Base-by-base conservation (phyloP, 2,113 vertebrate species). In the Rostratula benghalensis region DNA sequence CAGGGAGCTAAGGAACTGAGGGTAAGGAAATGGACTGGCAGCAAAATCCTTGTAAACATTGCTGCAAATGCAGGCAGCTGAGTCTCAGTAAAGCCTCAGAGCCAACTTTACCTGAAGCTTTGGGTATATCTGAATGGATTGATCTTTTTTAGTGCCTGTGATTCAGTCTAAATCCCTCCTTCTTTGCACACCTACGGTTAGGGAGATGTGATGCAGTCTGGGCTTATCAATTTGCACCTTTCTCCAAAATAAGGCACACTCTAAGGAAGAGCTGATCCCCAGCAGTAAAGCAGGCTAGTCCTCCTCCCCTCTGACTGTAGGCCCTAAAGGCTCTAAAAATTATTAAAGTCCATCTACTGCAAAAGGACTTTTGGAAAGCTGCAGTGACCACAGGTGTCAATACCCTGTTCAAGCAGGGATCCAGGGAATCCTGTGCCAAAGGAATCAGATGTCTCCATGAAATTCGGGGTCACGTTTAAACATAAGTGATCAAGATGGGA, bases 161-260 rank as follows among this genome's bases (percentile, higher is more conserved):
- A 31, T 46, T 54, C 79, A 51, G 51, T 43, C 51, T 60, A 48
- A 91, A 73, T 20, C 27, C 39, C 60, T 85, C 12, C 33, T 28
- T n/a, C 64, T 90, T 77, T 65, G 54, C 50, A 80, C 27, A 27
- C 14, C 70, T 45, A 7, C 25, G 71, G 16, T 53, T 82, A 24
- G 28, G 45, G 56, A 71, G 9, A 5, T 1, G 13, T 54, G 28
- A 46, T 85, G 67, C 61, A 19, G 22, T 25, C 63, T 78, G 70
- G 21, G 35, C 45, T 84, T 84, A 28, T 59, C 65, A 39, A 0
- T 77, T 65, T 61, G 70, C 20, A 54, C 30, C 39, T 77, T 81
- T 63, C 56, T 56, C 56, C 1, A 1, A 56, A 2, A 33, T 25
- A 28, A 76, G 25, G 53, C 5, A 0, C 3, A 2, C 17, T 33